Evolutionary conservation across 2,797 vertebrate genomes (phyloP).

Genomic region (Pangasius mekongensis): DNA sequence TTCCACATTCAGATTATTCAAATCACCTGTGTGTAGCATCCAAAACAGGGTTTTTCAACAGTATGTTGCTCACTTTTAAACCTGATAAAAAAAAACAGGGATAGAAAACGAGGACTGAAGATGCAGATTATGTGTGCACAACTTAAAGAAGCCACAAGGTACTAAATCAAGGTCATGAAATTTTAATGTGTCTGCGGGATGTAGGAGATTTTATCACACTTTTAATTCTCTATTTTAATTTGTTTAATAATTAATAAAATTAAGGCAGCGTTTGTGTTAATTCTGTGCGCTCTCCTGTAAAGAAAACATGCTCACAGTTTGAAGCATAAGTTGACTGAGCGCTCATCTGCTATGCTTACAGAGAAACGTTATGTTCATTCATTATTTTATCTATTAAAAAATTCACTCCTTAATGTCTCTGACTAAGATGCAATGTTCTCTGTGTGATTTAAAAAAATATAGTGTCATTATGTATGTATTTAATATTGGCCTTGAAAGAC

Average conservation of each 20-base stretch:
- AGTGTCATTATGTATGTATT: not conserved
- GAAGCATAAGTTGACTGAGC: not conserved
- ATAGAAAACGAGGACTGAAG: not conserved
- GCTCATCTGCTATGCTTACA: not conserved
- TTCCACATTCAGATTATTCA: not conserved
- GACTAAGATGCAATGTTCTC: not conserved
- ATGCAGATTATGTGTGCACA: not conserved
- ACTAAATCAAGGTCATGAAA: not conserved
- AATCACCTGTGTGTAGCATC: not conserved
- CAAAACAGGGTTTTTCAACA: not conserved
- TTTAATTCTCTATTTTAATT: not conserved
- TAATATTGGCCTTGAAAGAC: not conserved
- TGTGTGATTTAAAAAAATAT: not conserved
- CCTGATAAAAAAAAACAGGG: not conserved
- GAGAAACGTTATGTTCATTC: not conserved
- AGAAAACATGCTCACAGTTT: not conserved
- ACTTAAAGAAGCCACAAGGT: not conserved
- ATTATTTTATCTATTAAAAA: not conserved
- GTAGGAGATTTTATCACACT: not conserved
- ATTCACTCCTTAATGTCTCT: not conserved
- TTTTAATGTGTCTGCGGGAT: not conserved
- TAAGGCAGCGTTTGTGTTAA: not conserved
- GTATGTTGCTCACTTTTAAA: not conserved
- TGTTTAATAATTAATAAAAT: not conserved
- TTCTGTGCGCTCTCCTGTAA: not conserved